phyloP scores from a whole-genome alignment of 2,113 vertebrate species.

The Pedionomus torquatus region DNA sequence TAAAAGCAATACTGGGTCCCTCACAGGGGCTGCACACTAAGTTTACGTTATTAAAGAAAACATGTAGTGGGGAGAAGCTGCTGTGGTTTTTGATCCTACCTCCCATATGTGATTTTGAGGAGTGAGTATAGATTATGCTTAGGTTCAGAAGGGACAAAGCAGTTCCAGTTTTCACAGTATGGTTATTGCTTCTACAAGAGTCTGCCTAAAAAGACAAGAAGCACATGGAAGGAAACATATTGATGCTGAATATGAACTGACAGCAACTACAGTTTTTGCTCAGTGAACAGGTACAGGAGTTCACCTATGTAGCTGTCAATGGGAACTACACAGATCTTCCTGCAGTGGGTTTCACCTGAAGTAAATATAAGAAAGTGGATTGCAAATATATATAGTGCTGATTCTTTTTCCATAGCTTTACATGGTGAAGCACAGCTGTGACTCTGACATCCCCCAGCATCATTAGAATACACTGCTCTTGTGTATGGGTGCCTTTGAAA shows the following conservation, averaged over 20 bases:
- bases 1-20: neutral
- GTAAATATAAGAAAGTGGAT: neutral
- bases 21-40: neutral
- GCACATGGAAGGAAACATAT: neutral
- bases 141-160: neutral
- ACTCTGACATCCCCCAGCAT: neutral
- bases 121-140: neutral
- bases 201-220: neutral
- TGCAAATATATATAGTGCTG: neutral
- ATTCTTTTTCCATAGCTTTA: neutral
- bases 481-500: neutral
- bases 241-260: neutral
- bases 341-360: neutral
- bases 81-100: neutral
- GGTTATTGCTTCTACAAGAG: neutral
- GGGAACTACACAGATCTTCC: neutral
- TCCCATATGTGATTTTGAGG: neutral
- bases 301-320: neutral
- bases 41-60: neutral
- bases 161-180: neutral
- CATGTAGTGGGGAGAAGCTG: neutral
- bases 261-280: neutral
- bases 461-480: neutral
- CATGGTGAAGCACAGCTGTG: neutral
- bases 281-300: neutral